Evolutionary conservation across 2,888 invertebrate species (phyloP).

Genomic region (Rotaria socialis): DNA sequence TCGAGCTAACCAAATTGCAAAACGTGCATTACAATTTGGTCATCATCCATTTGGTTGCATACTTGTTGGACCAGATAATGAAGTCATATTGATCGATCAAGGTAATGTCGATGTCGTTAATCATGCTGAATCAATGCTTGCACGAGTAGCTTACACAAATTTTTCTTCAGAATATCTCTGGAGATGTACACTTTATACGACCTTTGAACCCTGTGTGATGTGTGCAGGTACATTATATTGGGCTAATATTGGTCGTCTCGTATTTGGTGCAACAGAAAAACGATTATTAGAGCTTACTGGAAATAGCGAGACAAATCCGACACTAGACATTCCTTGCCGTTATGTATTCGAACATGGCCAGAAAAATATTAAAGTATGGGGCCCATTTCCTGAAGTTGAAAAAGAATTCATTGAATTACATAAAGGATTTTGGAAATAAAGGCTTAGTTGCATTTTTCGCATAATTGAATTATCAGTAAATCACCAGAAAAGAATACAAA

Average conservation of each 20-base stretch:
- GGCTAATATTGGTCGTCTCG: neutral
- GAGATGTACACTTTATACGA: neutral
- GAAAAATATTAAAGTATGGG: neutral
- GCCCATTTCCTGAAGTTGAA: neutral
- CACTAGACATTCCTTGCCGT: constrained; percentile 1
- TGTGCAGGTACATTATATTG: neutral
- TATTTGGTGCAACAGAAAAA: neutral
- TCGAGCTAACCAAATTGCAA: neutral
- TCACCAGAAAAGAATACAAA: too few relatives aligned
- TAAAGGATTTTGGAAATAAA: neutral
- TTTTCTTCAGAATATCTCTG: neutral
- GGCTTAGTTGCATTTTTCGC: too few relatives aligned
- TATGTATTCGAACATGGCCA: neutral
- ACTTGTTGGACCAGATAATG: neutral
- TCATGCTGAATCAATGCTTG: neutral
- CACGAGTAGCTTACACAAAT: neutral
- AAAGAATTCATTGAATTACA: neutral
- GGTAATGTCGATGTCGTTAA: neutral
- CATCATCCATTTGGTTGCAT: neutral
- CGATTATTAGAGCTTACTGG: neutral
- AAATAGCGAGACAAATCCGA: neutral
- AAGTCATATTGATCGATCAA: neutral
- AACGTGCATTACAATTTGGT: neutral
- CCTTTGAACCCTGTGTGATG: neutral
- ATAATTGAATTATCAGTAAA: too few relatives aligned